Percentiles rank a stretch among this genome's conserved stretches.
Conservation (phyloP, 2,888 invertebrate genomes). For the Apamea anceps region DNA sequence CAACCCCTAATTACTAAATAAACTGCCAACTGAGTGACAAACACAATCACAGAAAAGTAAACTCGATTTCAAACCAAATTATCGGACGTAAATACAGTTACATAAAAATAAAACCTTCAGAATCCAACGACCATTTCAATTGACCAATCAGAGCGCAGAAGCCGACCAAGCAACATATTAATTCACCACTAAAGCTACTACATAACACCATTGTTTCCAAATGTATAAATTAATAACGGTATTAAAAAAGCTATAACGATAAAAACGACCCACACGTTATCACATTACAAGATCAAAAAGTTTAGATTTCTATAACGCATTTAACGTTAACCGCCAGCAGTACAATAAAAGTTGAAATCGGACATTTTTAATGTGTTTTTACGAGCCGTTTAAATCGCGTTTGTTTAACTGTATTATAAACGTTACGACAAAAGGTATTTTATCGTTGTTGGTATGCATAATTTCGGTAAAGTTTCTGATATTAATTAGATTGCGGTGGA, state of each 20-base stretch:
- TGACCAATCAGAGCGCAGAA: constrained; percentile 46
- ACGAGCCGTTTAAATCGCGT: constrained; percentile 76
- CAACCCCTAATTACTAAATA: constrained; percentile 53
- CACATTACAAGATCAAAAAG: constrained; percentile 71
- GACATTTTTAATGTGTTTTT: constrained; percentile 75
- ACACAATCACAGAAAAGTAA: constrained; percentile 35
- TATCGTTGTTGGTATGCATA: constrained; percentile 60
- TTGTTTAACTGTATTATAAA: constrained; percentile 75
- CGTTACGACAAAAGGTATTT: constrained; percentile 65
- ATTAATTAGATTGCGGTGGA: constrained; percentile 50
- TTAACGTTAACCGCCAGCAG: constrained; percentile 59
- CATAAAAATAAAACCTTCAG: constrained; percentile 26
- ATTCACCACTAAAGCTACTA: constrained; percentile 53
- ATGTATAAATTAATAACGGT: constrained; percentile 65
- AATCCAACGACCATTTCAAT: constrained; percentile 19
- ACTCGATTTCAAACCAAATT: constrained; percentile 20
- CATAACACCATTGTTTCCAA: constrained; percentile 61
- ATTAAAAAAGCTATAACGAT: constrained; percentile 64
- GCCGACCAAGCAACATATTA: constrained; percentile 46
- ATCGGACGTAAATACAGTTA: background rate
- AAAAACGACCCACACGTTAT: constrained; percentile 65
- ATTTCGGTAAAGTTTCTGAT: constrained; percentile 45
- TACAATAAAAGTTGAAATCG: constrained; percentile 76
- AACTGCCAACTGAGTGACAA: constrained; percentile 46
- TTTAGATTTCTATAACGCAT: constrained; percentile 68